Evolutionary conservation across 2,888 invertebrate genomes (phyloP).

Genomic region (Cyaniris semiargus): DNA sequence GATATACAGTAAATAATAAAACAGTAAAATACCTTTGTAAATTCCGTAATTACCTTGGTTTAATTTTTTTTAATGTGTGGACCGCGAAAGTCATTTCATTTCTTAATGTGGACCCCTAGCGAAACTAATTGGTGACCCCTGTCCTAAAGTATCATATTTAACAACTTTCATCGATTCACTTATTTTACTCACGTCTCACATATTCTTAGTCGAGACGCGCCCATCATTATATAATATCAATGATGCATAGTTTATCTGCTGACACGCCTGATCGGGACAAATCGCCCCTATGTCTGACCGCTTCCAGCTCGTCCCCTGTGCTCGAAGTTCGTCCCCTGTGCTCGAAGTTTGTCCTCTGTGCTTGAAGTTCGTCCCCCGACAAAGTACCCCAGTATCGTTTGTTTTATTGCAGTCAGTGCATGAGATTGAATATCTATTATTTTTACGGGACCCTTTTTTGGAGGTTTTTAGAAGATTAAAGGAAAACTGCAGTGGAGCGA

Average conservation of each 20-base stretch:
- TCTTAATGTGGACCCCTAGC: too few relatives aligned
- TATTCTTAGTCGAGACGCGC: background rate
- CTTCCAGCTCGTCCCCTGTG: background rate
- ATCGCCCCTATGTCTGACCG: constrained; percentile 12
- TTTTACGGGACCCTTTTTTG: constrained; percentile 44
- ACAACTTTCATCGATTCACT: background rate
- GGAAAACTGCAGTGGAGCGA: too few relatives aligned
- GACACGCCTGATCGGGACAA: background rate
- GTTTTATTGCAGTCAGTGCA: constrained; percentile 33
- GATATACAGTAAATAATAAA: too few relatives aligned
- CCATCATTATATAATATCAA: background rate
- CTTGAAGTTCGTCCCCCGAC: background rate
- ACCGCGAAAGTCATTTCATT: too few relatives aligned
- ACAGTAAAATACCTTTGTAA: too few relatives aligned
- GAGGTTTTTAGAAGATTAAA: background rate
- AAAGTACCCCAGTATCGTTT: background rate
- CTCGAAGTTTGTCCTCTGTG: background rate
- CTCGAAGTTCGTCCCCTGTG: background rate
- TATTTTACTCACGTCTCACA: background rate
- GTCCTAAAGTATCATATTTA: too few relatives aligned
- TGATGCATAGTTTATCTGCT: background rate
- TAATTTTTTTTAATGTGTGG: too few relatives aligned
- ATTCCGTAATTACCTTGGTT: too few relatives aligned
- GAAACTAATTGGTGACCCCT: too few relatives aligned
- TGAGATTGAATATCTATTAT: constrained; percentile 51